A percentile compares a stretch with the other conserved stretches of the same genome.
Conservation (phyloP, 2,888 invertebrate genomes). For the Lysandra coridon region DNA sequence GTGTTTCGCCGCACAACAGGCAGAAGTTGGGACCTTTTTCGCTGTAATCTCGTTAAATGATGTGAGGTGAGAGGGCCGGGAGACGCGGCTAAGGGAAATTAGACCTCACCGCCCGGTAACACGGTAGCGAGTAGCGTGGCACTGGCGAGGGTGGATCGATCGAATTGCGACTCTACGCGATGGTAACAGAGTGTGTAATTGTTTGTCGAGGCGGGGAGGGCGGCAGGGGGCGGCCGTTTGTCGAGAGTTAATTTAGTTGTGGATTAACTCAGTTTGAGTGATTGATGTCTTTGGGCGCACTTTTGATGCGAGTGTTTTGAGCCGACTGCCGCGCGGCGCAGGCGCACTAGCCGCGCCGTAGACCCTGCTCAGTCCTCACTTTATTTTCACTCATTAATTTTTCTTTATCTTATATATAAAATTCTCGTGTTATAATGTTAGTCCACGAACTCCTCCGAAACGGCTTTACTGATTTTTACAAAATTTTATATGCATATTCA, state of each 20-base stretch:
- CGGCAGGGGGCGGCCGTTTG: conserved; percentile 58
- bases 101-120: conserved; percentile 22
- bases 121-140: conserved; percentile 34
- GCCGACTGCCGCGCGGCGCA: neutral
- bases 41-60: neutral
- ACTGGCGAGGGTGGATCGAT: conserved; percentile 33
- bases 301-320: conserved; percentile 55
- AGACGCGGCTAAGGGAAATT: conserved; percentile 27
- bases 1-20: neutral
- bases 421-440: no score
- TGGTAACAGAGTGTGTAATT: conserved; percentile 46
- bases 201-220: conserved; percentile 58
- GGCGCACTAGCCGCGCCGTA: neutral
- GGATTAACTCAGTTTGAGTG: conserved; percentile 75
- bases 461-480: no score
- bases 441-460: no score
- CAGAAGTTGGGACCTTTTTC: conserved; percentile 22
- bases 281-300: conserved; percentile 70
- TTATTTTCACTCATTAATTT: neutral
- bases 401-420: neutral
- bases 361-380: neutral
- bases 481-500: no score
- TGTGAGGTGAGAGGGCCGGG: neutral
- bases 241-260: conserved; percentile 75
- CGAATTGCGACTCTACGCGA: conserved; percentile 39